A percentile compares a stretch with the other conserved stretches of the same genome.
phyloP scores from a whole-genome alignment of 2,113 vertebrate genomes.

The Notechis scutatus region DNA sequence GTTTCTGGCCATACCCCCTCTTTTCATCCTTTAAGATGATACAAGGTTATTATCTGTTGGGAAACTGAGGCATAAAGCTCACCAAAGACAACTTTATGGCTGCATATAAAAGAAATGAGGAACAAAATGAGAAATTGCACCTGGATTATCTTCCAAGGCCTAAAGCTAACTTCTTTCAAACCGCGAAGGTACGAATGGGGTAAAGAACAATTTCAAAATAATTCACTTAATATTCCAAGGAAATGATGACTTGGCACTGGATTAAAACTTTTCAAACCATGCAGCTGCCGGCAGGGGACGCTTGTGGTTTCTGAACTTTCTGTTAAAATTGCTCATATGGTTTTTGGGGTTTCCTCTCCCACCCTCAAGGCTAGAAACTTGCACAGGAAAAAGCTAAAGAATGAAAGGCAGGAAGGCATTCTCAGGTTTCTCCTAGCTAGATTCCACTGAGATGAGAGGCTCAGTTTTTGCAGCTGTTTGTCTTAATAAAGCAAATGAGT shows the following conservation, averaged over 20 bases:
- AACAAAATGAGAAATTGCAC: not conserved
- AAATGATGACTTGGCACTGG: constrained; percentile 18
- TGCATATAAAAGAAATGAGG: not conserved
- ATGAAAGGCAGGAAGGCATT: constrained; percentile 14
- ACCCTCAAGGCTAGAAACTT: constrained; percentile 37
- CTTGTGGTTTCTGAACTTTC: constrained; percentile 25
- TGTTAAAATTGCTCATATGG: constrained; percentile 18
- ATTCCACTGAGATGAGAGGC: not conserved
- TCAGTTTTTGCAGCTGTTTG: constrained; percentile 8
- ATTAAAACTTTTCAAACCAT: constrained; percentile 6
- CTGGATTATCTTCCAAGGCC: constrained; percentile 6
- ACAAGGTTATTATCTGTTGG: not conserved
- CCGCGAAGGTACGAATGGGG: not conserved
- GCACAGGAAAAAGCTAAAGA: not conserved
- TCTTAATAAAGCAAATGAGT: not conserved
- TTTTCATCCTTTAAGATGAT: not conserved
- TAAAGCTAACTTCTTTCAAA: constrained; percentile 8
- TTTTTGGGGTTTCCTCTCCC: constrained; percentile 26
- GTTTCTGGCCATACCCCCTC: not conserved
- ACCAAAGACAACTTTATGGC: not conserved
- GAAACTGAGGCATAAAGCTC: not conserved
- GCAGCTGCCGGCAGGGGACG: constrained; percentile 27
- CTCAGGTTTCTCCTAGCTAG: not conserved
- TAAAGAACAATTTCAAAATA: constrained; percentile 27
- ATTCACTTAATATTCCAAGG: constrained; percentile 18